Conservation (phyloP, 2,113 vertebrate species). For the Bubo blakistoni region DNA sequence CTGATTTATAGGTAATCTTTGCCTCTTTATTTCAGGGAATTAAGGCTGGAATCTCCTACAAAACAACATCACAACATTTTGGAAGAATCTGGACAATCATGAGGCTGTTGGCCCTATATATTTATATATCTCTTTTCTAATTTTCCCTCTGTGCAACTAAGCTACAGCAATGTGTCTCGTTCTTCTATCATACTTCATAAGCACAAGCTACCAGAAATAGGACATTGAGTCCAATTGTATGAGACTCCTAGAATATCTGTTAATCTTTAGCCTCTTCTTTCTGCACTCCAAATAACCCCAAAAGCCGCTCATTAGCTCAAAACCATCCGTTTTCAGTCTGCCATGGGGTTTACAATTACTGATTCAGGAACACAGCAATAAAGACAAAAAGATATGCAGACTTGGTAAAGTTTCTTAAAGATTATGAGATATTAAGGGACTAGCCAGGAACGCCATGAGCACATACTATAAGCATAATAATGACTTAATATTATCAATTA, state of each 20-base stretch:
- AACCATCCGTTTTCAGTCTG: not conserved
- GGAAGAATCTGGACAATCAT: not conserved
- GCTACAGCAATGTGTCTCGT: not conserved
- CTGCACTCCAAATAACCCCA: not conserved
- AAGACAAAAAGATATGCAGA: not conserved
- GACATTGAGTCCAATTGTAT: not conserved
- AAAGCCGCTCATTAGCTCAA: not conserved
- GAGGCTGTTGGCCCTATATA: not conserved
- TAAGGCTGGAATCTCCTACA: not conserved
- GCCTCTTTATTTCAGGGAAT: not conserved
- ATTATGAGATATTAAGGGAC: not conserved
- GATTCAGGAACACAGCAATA: not conserved
- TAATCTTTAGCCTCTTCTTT: not conserved
- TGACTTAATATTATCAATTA: not conserved
- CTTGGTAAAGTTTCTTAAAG: not conserved
- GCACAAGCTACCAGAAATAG: not conserved
- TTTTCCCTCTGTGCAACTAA: not conserved
- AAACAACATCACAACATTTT: not conserved
- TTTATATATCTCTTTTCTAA: not conserved
- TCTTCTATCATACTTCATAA: not conserved
- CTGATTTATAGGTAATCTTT: not conserved
- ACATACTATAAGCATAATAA: not conserved
- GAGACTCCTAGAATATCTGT: not conserved
- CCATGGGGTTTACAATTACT: not conserved
- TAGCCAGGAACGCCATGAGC: not conserved